Evolutionary conservation across 2,888 invertebrate genomes (phyloP), one percentile per base, ranked within the genome.

Genomic region (Agrochola lychnidis): DNA sequence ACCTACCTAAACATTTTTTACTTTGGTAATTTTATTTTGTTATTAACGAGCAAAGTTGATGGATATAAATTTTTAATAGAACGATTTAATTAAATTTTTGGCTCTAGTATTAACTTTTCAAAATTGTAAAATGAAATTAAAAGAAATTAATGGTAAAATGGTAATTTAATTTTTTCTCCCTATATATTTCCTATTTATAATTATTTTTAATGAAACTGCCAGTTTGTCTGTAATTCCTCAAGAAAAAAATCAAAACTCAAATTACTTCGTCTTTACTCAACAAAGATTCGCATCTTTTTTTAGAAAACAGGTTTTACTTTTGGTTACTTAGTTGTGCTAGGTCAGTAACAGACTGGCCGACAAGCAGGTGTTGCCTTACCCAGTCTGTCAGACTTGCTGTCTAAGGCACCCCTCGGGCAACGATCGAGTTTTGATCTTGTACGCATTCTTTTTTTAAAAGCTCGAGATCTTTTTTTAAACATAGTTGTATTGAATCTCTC

Each of bases 241-340:
- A 25, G 14, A 59, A 59, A 69, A 57, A 19, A 42, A 63, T 25
- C n/a, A 25, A 42, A n/a, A 10, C 9, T 16, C n/a, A 30, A 77
- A 63, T n/a, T 25, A 14, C 19, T 22, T 9, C 9, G 19, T 25
- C 19, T 22, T 25, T 67, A 67, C 30, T 30, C n/a, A 36, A 68
- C 5, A 40, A 62, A 59, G 56, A 16, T 40, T 22, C 19, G 51
- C 2, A 48, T 51, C n/a, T 64, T 74, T 78, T 81, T 79, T 75
- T 78, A 63, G 59, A 67, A 72, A 88, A 86, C 86, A n/a, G 75
- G 87, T 88, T 86, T 79, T 12, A 30, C 22, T 73, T 78, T 73
- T 70, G 63, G 66, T 48, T 51, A 63, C 72, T 77, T 64, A 48
- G 70, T 85, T 88, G 79, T 62, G 72, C 42, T 85, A 88, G 83